Evolutionary conservation across 2,113 vertebrate genomes (phyloP), one percentile per base, ranked within the genome.

Genomic region (Hypocryptadius cinnamomeus): DNA sequence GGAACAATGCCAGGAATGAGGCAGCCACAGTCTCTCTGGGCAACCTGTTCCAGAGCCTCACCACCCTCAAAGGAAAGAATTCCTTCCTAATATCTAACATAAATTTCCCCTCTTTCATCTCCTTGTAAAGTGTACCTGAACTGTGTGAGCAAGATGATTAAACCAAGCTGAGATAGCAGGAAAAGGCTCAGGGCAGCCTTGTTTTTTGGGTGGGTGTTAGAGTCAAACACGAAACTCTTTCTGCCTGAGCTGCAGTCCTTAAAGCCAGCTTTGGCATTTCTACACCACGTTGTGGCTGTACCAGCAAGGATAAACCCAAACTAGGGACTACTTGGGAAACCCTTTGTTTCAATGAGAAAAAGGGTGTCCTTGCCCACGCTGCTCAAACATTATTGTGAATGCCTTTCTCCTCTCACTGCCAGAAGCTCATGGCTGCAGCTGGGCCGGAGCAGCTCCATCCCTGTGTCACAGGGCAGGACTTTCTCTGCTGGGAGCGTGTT

Each of bases 371-470:
- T 28, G 2, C 22, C 35, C 78, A 10, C 0, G 1, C 35, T 0
- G 0, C 51, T 33, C 10, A 35, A 18, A 44, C 6, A 2, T 4
- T 9, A 14, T 33, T 5, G 0, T 14, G 48, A 50, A 10, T 1
- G 5, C 27, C 37, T 89, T 89, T 72, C 30, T 70, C n/a, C 12
- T 65, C 14, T 79, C 1, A 1, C 0, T 3, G 44, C 61, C 47
- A 45, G 47, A 31, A 79, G 25, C 33, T 84, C 54, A 8, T 3
- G 0, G 6, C 20, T 63, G 39, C 66, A 40, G 1, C 0, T 51
- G 37, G 0, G 59, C 42, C 0, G 0, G 39, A 85, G 65, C 68
- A 71, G 68, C 68, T 51, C 44, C 64, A 35, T 59, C 53, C 37
- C 3, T 0, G 4, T 1, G 0, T 74, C 3, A 6, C 40, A 76